Base-by-base conservation (phyloP, 2,797 vertebrate species). In the Neostethus bicornis region DNA sequence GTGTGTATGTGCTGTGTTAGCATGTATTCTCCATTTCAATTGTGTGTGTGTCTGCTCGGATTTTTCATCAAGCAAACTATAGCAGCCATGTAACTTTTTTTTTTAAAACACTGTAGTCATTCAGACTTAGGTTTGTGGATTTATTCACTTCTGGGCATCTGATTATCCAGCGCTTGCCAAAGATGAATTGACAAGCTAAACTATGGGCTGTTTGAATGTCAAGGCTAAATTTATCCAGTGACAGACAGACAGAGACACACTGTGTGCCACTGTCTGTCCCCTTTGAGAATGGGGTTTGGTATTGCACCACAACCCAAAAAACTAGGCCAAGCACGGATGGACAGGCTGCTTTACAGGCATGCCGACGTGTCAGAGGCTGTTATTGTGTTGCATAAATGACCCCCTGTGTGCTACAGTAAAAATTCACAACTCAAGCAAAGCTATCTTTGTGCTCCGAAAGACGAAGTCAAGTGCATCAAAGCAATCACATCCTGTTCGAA, bases 231-330 rank as follows among this genome's bases (percentile, higher is more conserved):
- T 84, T 86, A 83, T 73, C 81, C 51, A 44, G 55, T 20, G 65
- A 13, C 44, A 68, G 78, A 77, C 77, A 77, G 69, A 78, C 70
- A 60, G 29, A 66, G 78, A 79, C 77, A 70, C 72, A 78, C 70
- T 61, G 58, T 42, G 79, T 49, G 68, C 78, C 78, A 83, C 75
- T 81, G 79, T 84, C 79, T 75, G 82, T 85, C 78, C 76, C 75
- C 76, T 82, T 80, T 69, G 79, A 88, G 86, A 87, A 85, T 73
- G 75, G 79, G 79, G 65, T 84, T 84, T 86, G 83, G 84, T 86
- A 85, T 63, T 63, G 61, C 68, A 86, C 80, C 85, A 85, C 51
- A 64, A 68, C 74, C 69, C 71, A 73, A 70, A 77, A 71, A 84
- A 81, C 61, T 86, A 78, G 85, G 81, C 82, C 82, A 60, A 78